Evolutionary conservation across 2,888 invertebrate species (phyloP).

Genomic region (Nomada hirtipes): DNA sequence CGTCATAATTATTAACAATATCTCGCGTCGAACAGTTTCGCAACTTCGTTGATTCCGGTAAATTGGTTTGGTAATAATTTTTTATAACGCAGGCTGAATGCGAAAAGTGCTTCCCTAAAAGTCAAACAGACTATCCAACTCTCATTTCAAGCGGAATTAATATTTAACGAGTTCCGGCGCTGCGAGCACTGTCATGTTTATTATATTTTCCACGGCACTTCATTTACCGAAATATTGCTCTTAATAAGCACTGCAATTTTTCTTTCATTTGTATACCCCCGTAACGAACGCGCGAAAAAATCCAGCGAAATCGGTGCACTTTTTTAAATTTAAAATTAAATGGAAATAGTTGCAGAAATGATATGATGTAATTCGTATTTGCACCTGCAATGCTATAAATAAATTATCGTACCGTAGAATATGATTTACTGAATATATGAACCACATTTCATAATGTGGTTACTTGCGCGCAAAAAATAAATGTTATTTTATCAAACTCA

Average conservation of each 20-base stretch:
- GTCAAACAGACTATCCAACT: conserved; percentile 30
- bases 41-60: conserved; percentile 12
- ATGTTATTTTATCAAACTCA: too few relatives aligned
- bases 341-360: too few relatives aligned
- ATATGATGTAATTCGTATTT: too few relatives aligned
- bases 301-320: too few relatives aligned
- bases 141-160: conserved; percentile 35
- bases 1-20: conserved; percentile 13
- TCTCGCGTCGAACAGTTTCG: background rate
- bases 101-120: conserved; percentile 21
- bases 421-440: too few relatives aligned
- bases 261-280: background rate
- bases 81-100: conserved; percentile 15
- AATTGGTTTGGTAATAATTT: conserved; percentile 39
- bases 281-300: background rate
- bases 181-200: conserved; percentile 25
- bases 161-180: conserved; percentile 40
- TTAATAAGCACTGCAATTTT: conserved; percentile 1
- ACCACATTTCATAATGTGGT: too few relatives aligned
- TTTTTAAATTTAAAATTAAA: too few relatives aligned
- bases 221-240: conserved; percentile 19
- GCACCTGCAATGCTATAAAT: too few relatives aligned
- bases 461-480: too few relatives aligned
- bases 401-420: too few relatives aligned
- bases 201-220: conserved; percentile 14